phyloP scores from a whole-genome alignment of 2,113 vertebrate genomes.

The Mesoclemmys tuberculata region DNA sequence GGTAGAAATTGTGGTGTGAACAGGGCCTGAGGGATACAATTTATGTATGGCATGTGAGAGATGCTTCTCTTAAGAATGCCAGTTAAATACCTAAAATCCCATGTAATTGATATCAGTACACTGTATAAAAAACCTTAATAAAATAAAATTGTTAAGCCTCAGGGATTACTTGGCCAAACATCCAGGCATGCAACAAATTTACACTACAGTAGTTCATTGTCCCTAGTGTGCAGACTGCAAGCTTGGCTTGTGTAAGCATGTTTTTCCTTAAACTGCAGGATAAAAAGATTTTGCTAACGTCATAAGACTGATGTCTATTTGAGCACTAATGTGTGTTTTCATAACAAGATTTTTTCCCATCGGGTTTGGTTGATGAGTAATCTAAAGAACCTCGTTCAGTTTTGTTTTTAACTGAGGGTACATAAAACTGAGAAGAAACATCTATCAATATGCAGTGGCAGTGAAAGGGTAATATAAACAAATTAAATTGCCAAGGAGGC shows the following conservation, averaged over 20 bases:
- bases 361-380: background rate
- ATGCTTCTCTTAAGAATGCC: background rate
- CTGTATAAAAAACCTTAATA: background rate
- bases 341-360: background rate
- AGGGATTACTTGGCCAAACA: background rate
- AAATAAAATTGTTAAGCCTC: background rate
- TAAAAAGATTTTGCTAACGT: background rate
- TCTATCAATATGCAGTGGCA: background rate
- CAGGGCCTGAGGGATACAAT: background rate
- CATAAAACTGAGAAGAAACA: background rate
- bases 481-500: background rate
- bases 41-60: accelerated
- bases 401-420: background rate
- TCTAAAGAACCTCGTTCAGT: background rate
- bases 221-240: background rate
- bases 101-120: background rate
- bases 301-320: background rate
- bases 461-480: background rate
- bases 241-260: background rate
- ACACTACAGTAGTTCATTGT: background rate
- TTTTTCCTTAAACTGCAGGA: background rate
- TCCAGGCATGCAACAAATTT: background rate
- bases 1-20: background rate
- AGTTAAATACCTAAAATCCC: background rate
- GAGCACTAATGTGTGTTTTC: background rate